Evolutionary conservation across 1,140 invertebrate species (phyloP), one percentile per base, ranked within the genome.

Genomic region (Apis dorsata): DNA sequence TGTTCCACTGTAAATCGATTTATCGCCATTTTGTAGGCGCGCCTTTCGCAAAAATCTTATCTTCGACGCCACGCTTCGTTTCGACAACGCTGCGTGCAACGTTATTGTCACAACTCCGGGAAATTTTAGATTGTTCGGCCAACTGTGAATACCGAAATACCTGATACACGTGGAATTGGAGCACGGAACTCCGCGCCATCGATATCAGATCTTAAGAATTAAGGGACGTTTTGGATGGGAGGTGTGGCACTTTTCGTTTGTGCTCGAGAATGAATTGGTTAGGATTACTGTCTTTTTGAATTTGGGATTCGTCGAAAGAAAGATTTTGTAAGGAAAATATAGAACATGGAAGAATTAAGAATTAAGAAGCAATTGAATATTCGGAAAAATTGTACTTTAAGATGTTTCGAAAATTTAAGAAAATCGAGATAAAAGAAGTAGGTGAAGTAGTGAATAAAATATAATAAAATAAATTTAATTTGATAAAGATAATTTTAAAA

Each of bases 111-210:
- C 55, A 75, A 63, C 59, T 51, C 57, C 5, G 19, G 55, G 34
- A 49, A 59, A 75, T 75, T 75, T 75, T 75, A 28, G 72, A 60
- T 74, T 49, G 72, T 74, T 74, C 72, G 72, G 10, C 34, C 57
- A 9, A 74, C 13, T 17, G 72, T 49, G 72, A 74, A 74, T 62
- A 49, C 72, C 72, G 13, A 62, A 74, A 34, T 44, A 44, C 21
- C 44, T 49, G 59, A 9, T 75, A 62, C n/a, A 75, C 57, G 15
- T n/a, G 24, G 44, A 53, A 70, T 3, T 24, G 49, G n/a, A 70
- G 49, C 49, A 24, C 49, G n/a, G 0, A 2, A 2, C 19, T 11
- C 66, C 17, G 34, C 66, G n/a, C 24, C 68, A 15, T 21, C 24
- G 21, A 51, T 53, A 70, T 70, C 68, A 17, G 68, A 70, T 69